Evolutionary conservation across 1,140 invertebrate species (phyloP).

Genomic region (Charaxes varanes): DNA sequence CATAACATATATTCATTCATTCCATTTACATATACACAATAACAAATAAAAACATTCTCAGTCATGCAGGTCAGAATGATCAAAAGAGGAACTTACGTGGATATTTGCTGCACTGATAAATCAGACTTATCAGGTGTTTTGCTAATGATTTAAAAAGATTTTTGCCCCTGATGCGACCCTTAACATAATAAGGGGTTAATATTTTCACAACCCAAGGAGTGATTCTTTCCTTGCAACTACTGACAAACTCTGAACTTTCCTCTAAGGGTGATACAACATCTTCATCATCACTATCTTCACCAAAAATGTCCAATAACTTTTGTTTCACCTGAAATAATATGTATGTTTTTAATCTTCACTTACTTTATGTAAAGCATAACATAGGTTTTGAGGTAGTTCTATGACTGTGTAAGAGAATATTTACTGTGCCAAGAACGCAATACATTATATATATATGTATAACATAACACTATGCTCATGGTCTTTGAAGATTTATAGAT

Average conservation of each 20-base stretch:
- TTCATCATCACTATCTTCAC: slow-evolving; percentile 65
- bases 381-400: no score
- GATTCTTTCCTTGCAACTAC: slow-evolving; percentile 66
- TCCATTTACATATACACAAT: background rate
- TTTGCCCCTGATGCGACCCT: slow-evolving; percentile 55
- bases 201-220: slow-evolving; percentile 60
- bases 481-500: no score
- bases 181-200: slow-evolving; percentile 56
- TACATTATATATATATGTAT: no score
- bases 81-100: slow-evolving; percentile 66
- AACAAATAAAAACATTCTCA: slow-evolving; percentile 3
- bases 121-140: slow-evolving; percentile 60
- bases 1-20: slow-evolving; percentile 2
- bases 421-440: no score
- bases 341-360: no score
- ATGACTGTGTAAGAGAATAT: no score
- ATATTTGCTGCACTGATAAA: slow-evolving; percentile 65
- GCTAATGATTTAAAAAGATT: slow-evolving; percentile 51
- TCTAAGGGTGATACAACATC: slow-evolving; percentile 59
- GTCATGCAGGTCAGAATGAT: no score
- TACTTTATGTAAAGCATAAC: no score
- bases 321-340: slow-evolving; percentile 53
- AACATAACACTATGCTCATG: no score
- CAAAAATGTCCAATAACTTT: slow-evolving; percentile 53
- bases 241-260: slow-evolving; percentile 50